Base-by-base conservation (phyloP, 2,797 vertebrate species). In the Linurgus olivaceus region DNA sequence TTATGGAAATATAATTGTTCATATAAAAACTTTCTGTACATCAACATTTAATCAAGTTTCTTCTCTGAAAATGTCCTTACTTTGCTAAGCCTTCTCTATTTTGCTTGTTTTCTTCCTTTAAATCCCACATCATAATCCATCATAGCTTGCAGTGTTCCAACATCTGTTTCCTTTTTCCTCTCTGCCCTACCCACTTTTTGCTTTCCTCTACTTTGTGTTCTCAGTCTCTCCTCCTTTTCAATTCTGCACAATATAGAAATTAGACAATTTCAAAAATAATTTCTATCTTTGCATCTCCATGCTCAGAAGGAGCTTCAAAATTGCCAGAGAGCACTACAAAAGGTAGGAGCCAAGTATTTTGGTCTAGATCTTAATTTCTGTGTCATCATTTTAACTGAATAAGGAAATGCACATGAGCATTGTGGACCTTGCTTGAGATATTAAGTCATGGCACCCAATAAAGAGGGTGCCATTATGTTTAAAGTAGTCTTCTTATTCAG, bases 131-230 rank as follows among this genome's bases (percentile, higher is more conserved):
- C 38, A 57, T 59, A 79, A 92, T 63, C 79, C 78, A 75, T 55
- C 37, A 78, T 2, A 80, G 59, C 52, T 58, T 37, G 42, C 68
- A 89, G n/a, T 37, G 42, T 71, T 92, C 54, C 74, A 97, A 87
- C 85, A 93, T 93, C 93, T 77, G 84, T 96, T 96, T 96, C 84
- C 74, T 59, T 89, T 80, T 93, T 82, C 65, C 59, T 70, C 62
- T 79, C 90, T 75, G 65, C 44, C 29, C 50, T 92, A 86, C 17
- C 21, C 63, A 37, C 28, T 85, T 68, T 15, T 68, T 82, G 29
- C 37, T 90, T 78, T 79, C 47, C 67, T 79, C 54, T 74, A 68
- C 37, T 81, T 75, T 33, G n/a, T 71, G 28, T 54, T 80, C 54
- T 61, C 58, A 3, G 2, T 35, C 35, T 79, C 37, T 7, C 26